Evolutionary conservation across 2,888 invertebrate genomes (phyloP).

Genomic region (Drosophila percnosoma): DNA sequence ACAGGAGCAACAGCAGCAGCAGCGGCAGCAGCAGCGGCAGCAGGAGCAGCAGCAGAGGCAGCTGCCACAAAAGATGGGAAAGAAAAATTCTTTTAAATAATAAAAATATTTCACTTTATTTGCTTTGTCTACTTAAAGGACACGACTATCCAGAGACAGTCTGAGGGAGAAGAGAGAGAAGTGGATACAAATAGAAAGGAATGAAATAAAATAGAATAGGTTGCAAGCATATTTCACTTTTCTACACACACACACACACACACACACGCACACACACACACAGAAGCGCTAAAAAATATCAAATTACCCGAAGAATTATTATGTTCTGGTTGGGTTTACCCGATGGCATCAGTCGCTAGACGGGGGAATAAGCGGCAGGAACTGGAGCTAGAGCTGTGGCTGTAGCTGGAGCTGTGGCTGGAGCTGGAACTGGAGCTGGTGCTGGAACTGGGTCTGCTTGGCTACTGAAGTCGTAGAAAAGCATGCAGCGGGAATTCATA

Average conservation of each 20-base stretch:
- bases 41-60: constrained; percentile 34
- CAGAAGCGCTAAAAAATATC: constrained; percentile 47
- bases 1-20: constrained; percentile 9
- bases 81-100: constrained; percentile 58
- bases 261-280: neutral
- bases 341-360: constrained; percentile 1
- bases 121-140: constrained; percentile 58
- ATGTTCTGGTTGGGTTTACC: constrained; percentile 37
- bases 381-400: neutral
- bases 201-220: constrained; percentile 38
- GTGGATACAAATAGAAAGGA: constrained; percentile 9
- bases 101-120: constrained; percentile 69
- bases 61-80: constrained; percentile 39
- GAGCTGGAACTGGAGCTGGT: neutral
- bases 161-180: neutral
- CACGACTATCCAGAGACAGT: constrained; percentile 12
- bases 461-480: constrained; percentile 43
- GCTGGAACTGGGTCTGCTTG: constrained; percentile 9
- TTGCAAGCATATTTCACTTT: constrained; percentile 43
- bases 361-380: constrained; percentile 13
- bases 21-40: neutral
- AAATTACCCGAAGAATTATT: constrained; percentile 67
- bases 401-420: too few species aligned
- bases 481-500: constrained; percentile 10
- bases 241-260: neutral